phyloP scores from a whole-genome alignment of 2,113 vertebrate species.

The Tachycineta bicolor region DNA sequence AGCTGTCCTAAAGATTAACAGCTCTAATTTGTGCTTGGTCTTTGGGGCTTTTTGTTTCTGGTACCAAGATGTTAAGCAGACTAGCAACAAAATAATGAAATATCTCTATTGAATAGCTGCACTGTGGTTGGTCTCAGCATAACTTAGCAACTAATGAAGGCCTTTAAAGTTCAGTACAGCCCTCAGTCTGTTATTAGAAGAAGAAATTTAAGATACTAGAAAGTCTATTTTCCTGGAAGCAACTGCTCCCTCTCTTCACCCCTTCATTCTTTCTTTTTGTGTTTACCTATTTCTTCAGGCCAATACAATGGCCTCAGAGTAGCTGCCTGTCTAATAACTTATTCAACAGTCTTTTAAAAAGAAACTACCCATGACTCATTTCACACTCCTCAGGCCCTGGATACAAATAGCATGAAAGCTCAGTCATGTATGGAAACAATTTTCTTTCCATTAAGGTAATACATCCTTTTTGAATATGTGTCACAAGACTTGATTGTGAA shows the following conservation, averaged over 20 bases:
- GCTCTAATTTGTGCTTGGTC: not conserved
- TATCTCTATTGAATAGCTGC: slow-evolving; percentile 27
- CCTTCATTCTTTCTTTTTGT: not conserved
- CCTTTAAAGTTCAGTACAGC: slow-evolving; percentile 24
- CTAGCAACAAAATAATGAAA: slow-evolving; percentile 15
- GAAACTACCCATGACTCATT: not conserved
- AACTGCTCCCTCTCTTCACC: not conserved
- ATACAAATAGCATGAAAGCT: not conserved
- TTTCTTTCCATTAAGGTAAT: slow-evolving; percentile 32
- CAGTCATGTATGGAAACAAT: not conserved
- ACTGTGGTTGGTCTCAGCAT: slow-evolving; percentile 29
- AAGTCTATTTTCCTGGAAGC: slow-evolving; percentile 7
- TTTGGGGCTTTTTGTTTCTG: slow-evolving; percentile 19
- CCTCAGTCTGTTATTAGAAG: not conserved
- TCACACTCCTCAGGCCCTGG: not conserved
- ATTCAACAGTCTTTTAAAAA: not conserved
- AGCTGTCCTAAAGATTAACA: slow-evolving; percentile 8
- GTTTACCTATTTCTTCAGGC: not conserved
- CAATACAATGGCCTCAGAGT: not conserved
- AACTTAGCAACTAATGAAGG: slow-evolving; percentile 34
- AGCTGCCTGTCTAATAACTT: not conserved
- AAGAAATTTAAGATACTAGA: slow-evolving; percentile 9
- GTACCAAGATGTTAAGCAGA: slow-evolving; percentile 6
- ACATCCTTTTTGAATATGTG: not conserved
- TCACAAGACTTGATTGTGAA: not conserved